phyloP scores from a whole-genome alignment of 2,113 vertebrate genomes.

The Nibea albiflora region DNA sequence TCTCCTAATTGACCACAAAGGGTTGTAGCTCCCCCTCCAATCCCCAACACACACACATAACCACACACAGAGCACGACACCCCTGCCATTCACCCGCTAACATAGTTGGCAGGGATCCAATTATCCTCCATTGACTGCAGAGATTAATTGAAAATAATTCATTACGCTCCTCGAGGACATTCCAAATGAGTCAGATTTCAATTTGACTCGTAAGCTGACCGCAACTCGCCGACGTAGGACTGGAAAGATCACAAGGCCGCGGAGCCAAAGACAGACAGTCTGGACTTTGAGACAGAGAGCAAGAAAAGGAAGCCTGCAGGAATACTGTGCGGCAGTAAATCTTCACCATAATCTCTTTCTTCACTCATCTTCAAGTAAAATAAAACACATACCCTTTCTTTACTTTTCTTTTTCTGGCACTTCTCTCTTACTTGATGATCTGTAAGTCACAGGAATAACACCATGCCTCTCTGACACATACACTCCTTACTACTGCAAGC shows the following conservation, averaged over 20 bases:
- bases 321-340: not conserved
- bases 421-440: conserved; percentile 8
- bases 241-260: conserved; percentile 5
- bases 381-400: not conserved
- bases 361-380: not conserved
- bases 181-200: conserved; percentile 40
- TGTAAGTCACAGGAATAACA: conserved; percentile 30
- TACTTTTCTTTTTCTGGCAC: not conserved
- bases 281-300: not conserved
- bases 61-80: conserved; percentile 11
- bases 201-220: conserved; percentile 34
- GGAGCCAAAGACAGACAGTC: not conserved
- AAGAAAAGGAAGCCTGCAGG: not conserved
- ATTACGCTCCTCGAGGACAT: conserved; percentile 49
- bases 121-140: conserved; percentile 46
- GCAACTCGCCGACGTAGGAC: conserved; percentile 19
- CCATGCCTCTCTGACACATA: conserved; percentile 30
- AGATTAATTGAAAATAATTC: conserved; percentile 68
- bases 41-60: conserved; percentile 8
- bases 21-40: not conserved
- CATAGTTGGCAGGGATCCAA: conserved; percentile 68
- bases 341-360: not conserved
- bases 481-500: conserved; percentile 13
- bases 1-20: conserved; percentile 60
- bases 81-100: conserved; percentile 51